Evolutionary conservation across 2,888 invertebrate genomes (phyloP).

Genomic region (Miltochrista miniata): DNA sequence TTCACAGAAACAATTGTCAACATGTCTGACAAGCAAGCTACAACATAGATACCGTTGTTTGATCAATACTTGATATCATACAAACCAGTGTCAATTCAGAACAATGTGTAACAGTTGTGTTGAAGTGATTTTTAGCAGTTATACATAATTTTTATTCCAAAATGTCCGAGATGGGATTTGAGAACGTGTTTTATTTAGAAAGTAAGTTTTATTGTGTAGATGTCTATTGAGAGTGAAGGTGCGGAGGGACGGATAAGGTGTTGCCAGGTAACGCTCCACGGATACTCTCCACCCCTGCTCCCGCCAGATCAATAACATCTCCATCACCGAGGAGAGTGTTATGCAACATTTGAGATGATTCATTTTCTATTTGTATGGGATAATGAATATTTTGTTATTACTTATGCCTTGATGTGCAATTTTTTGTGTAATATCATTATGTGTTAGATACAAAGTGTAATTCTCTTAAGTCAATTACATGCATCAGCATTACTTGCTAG

Average conservation of each 20-base stretch:
- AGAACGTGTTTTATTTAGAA: constrained; percentile 80
- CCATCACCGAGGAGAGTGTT: constrained; percentile 69
- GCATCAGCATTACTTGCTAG: no score
- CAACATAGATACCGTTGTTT: constrained; percentile 73
- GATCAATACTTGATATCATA: constrained; percentile 72
- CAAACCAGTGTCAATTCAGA: constrained; percentile 53
- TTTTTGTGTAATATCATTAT: no score
- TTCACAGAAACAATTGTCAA: constrained; percentile 44
- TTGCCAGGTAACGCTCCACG: constrained; percentile 76
- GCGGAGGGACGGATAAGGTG: constrained; percentile 70
- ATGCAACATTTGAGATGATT: constrained; percentile 64
- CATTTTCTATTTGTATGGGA: constrained; percentile 27
- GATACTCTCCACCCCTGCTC: constrained; percentile 63
- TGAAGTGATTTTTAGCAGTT: constrained; percentile 40
- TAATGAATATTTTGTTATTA: neutral
- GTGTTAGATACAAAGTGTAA: no score
- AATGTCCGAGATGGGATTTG: constrained; percentile 81
- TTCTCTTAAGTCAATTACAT: no score
- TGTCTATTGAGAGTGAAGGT: constrained; percentile 55
- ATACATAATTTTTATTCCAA: constrained; percentile 44
- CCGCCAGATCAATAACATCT: constrained; percentile 79
- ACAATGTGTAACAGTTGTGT: constrained; percentile 63
- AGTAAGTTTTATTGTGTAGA: constrained; percentile 72
- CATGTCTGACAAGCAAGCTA: constrained; percentile 31
- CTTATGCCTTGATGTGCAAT: no score